Evolutionary conservation across 2,797 vertebrate genomes (phyloP), one percentile per base, ranked within the genome.

Genomic region (Betta splendens): DNA sequence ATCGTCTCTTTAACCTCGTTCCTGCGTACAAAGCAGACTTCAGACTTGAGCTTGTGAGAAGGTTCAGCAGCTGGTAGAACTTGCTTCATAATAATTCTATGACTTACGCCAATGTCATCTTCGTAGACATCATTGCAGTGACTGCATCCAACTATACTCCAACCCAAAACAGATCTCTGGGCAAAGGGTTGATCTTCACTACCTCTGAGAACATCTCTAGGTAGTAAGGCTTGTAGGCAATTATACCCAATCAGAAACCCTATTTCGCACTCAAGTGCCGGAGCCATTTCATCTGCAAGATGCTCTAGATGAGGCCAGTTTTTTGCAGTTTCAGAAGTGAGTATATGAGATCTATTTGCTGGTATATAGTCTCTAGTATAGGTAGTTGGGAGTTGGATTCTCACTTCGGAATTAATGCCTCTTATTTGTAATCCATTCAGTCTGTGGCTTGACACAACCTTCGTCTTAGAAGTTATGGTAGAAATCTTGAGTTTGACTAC

Each of bases 61-160:
- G 38, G 9, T 35, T 51, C 29, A 0, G 10, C 20, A 9, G 25
- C 25, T 39, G 52, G 44, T 3, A 32, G 5, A 2, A 70, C 62
- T 67, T 68, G 1, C 7, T 17, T 74, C 16, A 67, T 42, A 22
- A 74, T 59, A 21, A 74, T 17, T 2, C 11, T 11, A 31, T 69
- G 75, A 13, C 65, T 73, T 0, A 52, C 33, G 4, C 56, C 50
- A 7, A 61, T 57, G 21, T 57, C 61, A 66, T 73, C 69, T 35
- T 46, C 39, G 13, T 40, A 36, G 4, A 58, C 32, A 32, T 22
- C 1, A 1, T 2, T 10, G 38, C 15, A 15, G 43, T 0, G 9
- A 15, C 5, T 42, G 20, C 18, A 50, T 12, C 66, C 44, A 1
- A 45, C 1, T 5, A 64, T 64, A 42, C 35, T 70, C 67, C 67